Evolutionary conservation across 2,888 invertebrate genomes (phyloP).

Genomic region (Tortricodes alternella): DNA sequence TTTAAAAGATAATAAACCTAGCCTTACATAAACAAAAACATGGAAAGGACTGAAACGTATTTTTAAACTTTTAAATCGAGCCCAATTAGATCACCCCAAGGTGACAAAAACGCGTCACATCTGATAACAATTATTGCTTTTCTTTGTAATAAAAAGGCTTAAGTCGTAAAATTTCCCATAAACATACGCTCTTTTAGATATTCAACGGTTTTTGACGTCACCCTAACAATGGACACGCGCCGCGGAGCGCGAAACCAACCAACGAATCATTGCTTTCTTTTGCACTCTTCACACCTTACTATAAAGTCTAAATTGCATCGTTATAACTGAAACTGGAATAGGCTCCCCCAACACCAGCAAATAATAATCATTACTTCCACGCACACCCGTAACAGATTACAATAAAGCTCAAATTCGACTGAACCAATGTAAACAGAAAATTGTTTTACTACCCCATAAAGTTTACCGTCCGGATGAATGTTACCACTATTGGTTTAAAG

Average conservation of each 20-base stretch:
- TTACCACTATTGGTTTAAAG: constrained; percentile 30
- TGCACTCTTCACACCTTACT: constrained; percentile 9
- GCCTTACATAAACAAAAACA: no score
- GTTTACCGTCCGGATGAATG: constrained; percentile 32
- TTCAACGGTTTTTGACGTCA: constrained; percentile 37
- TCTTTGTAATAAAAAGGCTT: not conserved
- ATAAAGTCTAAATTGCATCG: constrained; percentile 46
- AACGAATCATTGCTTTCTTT: constrained; percentile 38
- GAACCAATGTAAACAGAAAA: constrained; percentile 40
- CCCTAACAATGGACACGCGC: constrained; percentile 52
- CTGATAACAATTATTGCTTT: constrained; percentile 12
- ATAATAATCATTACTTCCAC: constrained; percentile 46
- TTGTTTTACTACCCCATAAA: constrained; percentile 20
- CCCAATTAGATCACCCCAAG: not conserved
- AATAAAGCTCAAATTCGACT: constrained; percentile 46
- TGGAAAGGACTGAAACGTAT: no score
- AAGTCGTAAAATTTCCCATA: not conserved
- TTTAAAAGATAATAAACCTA: no score
- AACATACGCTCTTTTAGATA: not conserved
- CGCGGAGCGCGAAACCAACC: constrained; percentile 35
- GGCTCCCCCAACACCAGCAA: constrained; percentile 38
- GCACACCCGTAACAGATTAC: not conserved
- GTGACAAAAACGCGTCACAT: constrained; percentile 19
- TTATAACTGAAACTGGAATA: constrained; percentile 25
- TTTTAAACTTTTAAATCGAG: not conserved